Conservation (phyloP, 1,140 invertebrate genomes). For the Triops longicaudatus region DNA sequence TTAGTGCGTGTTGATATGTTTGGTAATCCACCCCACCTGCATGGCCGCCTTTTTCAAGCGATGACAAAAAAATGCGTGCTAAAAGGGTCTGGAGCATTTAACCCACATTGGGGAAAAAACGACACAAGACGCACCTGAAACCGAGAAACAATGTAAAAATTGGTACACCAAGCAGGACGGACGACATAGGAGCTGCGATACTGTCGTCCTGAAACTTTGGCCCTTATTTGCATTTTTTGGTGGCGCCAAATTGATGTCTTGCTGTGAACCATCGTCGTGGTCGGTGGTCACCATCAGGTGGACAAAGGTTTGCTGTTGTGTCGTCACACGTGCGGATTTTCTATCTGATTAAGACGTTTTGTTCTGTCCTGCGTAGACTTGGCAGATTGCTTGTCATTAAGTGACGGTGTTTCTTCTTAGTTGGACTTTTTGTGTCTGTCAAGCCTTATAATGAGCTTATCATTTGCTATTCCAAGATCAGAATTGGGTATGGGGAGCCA, state of each 20-base stretch:
- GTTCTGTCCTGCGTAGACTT: not conserved
- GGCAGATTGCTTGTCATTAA: not conserved
- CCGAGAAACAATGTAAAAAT: not conserved
- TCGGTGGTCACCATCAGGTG: conserved; percentile 2
- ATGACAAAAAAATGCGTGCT: not conserved
- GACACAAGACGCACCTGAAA: not conserved
- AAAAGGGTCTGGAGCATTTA: not conserved
- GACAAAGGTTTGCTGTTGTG: not conserved
- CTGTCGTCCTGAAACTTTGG: not conserved
- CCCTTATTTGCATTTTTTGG: not conserved
- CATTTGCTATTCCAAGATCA: too few relatives aligned
- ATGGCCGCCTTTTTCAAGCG: not conserved
- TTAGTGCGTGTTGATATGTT: not conserved
- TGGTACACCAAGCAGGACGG: not conserved
- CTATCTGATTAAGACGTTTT: not conserved
- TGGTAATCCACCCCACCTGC: not conserved
- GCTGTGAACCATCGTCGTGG: not conserved
- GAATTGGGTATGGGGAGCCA: too few relatives aligned
- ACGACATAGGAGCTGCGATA: not conserved
- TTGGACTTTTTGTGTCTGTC: too few relatives aligned
- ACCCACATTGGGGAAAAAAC: not conserved
- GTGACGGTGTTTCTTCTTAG: not conserved
- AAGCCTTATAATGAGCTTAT: too few relatives aligned
- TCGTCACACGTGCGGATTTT: conserved; percentile 3
- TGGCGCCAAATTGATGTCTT: not conserved